These are phyloP conservation scores for Crocallis elinguaria DNA, from an alignment of 2,888 invertebrate genomes.

Conservation along the genomic window DNA sequence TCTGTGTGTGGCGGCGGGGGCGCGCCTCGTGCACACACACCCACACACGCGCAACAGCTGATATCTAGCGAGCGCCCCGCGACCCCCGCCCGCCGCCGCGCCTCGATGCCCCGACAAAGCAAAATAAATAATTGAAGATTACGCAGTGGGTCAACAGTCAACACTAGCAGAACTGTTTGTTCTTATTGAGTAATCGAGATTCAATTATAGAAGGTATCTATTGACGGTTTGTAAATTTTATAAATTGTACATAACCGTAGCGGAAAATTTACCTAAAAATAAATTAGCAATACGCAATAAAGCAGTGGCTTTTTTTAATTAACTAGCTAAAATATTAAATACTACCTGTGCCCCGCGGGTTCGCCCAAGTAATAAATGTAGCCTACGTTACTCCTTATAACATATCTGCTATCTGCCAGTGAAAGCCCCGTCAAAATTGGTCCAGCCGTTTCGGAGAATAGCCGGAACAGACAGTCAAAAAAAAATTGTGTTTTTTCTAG, in stretches of 20 bases:
- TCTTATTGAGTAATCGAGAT: constrained; percentile 24
- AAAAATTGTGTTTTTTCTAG: too few species aligned
- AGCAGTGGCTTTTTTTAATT: too few species aligned
- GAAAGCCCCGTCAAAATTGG: too few species aligned
- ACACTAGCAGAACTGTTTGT: constrained; percentile 17
- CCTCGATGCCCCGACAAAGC: constrained; percentile 14
- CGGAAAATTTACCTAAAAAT: too few species aligned
- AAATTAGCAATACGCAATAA: too few species aligned
- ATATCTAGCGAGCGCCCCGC: constrained; percentile 32
- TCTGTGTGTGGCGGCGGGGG: constrained; percentile 43
- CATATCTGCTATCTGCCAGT: too few species aligned
- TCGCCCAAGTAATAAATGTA: too few species aligned
- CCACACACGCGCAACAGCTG: constrained; percentile 54
- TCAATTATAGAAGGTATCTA: constrained; percentile 8
- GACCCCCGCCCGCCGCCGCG: constrained; percentile 1
- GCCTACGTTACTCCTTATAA: too few species aligned
- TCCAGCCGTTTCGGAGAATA: too few species aligned
- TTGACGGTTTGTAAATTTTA: background rate
- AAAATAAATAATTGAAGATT: constrained; percentile 16
- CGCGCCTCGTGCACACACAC: constrained; percentile 45
- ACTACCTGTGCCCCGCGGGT: too few species aligned
- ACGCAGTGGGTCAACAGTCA: constrained; percentile 29
- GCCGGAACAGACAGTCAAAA: too few species aligned
- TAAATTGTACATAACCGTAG: background rate
- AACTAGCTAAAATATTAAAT: too few species aligned